Percentiles rank a stretch among this genome's conserved stretches.
phyloP scores from a whole-genome alignment of 2,888 invertebrate genomes.

The Drosophila maculinotata region DNA sequence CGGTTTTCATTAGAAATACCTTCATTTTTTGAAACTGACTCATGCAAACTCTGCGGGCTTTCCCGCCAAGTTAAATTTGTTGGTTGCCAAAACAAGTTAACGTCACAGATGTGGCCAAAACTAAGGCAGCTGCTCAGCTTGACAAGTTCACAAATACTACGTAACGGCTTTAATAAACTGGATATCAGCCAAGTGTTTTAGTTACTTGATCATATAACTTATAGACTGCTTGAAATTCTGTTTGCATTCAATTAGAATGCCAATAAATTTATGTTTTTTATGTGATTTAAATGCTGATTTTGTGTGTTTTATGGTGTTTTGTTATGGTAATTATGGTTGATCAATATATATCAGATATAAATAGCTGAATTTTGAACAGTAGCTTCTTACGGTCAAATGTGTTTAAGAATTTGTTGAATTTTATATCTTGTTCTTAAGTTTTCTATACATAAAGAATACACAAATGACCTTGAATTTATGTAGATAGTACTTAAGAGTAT shows the following conservation, averaged over 20 bases:
- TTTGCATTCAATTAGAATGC: constrained; percentile 22
- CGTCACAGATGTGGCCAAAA: constrained; percentile 7
- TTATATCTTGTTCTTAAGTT: background rate
- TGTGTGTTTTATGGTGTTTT: constrained; percentile 13
- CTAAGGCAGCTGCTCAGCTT: constrained; percentile 1
- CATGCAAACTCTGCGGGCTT: constrained; percentile 16
- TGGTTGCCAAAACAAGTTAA: constrained; percentile 6
- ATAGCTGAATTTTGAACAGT: background rate
- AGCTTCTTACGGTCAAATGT: background rate
- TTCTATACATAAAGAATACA: background rate
- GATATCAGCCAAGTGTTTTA: constrained; percentile 22
- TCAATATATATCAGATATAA: background rate
- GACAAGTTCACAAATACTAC: constrained; percentile 20
- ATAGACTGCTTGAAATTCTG: no score
- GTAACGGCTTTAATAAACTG: constrained; percentile 22
- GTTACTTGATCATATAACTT: constrained; percentile 1
- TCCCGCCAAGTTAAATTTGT: constrained; percentile 24
- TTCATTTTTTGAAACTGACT: constrained; percentile 18
- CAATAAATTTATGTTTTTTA: constrained; percentile 14
- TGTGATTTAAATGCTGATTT: constrained; percentile 34
- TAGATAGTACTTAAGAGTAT: background rate
- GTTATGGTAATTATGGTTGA: constrained; percentile 17
- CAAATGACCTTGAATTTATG: constrained; percentile 13
- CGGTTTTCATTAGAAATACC: background rate
- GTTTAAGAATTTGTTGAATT: no score